Evolutionary conservation across 92 coral and sea anemone species (phyloP), one percentile per base, ranked within the genome.

Genomic region (Meandrina meandrites): DNA sequence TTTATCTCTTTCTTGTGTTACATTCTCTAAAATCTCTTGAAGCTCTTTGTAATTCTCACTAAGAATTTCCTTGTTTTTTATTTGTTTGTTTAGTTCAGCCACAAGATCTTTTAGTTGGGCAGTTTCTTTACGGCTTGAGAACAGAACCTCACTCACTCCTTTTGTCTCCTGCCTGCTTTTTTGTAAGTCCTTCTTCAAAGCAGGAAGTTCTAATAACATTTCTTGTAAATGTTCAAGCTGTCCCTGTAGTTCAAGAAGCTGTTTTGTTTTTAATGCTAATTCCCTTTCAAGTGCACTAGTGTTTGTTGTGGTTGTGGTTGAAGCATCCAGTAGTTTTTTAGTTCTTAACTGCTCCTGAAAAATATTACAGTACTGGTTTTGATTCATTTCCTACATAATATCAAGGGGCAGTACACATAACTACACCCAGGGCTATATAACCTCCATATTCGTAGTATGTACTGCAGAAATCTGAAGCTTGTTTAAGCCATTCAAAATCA

Each of bases 91-190:
- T 28, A 92, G 89, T 42, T 87, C 87, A 51, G 77, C 79, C 15
- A 87, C 40, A 4, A 70, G 56, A 24, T 91, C 86, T 71, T 90
- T 90, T 14, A 90, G 91, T 42, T 78, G 83, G 42, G 83, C 89
- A 73, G 88, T 87, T 50, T 90, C 87, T 79, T 86, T 91, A 18
- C 91, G 95, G 51, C 95, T 86, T 34, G 88, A 37, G 40, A 90
- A 79, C 24, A 90, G 69, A 53, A 92, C 48, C 15, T 88, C 90
- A 47, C 86, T 87, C 5, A 92, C 66, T 32, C 82, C 86, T 36
- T 86, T 87, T 13, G 79, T 91, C 60, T 92, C 93, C 57, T 92
- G 88, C n/a, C 73, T 88, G 67, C 88, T 84, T 66, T 92, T 90
- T 8, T 87, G 93, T 18, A 92, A 66, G 31, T 92, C 95, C 22